Evolutionary conservation across 2,113 vertebrate genomes (phyloP).

Genomic region (Cheirogaleus medius): DNA sequence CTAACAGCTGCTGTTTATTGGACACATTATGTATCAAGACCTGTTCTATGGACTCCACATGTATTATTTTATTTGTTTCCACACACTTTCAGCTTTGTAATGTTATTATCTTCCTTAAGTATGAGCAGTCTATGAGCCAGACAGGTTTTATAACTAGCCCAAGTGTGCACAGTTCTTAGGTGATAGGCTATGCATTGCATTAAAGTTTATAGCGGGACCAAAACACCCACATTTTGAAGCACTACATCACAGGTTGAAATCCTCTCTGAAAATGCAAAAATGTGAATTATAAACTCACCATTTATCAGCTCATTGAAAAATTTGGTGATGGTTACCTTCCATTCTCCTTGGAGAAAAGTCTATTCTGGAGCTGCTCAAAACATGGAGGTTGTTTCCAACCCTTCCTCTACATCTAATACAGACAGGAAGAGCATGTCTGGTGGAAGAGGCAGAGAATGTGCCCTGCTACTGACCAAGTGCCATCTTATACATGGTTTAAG

Average conservation of each 20-base stretch:
- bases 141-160: too few relatives aligned
- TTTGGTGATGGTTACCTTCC: background rate
- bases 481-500: background rate
- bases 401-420: background rate
- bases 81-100: too few relatives aligned
- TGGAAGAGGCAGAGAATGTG: rapidly evolving
- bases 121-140: too few relatives aligned
- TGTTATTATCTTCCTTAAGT: too few relatives aligned
- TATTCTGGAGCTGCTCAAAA: background rate
- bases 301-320: background rate
- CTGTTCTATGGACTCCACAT: too few relatives aligned
- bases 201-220: background rate
- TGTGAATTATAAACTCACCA: background rate
- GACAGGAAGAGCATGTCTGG: background rate
- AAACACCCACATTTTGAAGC: background rate
- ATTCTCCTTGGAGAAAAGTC: background rate
- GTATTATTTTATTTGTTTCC: too few relatives aligned
- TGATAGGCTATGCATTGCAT: background rate
- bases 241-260: background rate
- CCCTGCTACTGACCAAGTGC: background rate
- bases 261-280: background rate
- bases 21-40: too few relatives aligned
- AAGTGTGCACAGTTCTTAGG: too few relatives aligned
- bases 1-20: too few relatives aligned
- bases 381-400: too few relatives aligned